phyloP scores from a whole-genome alignment of 2,888 invertebrate genomes.

The Synanthedon tipuliformis region DNA sequence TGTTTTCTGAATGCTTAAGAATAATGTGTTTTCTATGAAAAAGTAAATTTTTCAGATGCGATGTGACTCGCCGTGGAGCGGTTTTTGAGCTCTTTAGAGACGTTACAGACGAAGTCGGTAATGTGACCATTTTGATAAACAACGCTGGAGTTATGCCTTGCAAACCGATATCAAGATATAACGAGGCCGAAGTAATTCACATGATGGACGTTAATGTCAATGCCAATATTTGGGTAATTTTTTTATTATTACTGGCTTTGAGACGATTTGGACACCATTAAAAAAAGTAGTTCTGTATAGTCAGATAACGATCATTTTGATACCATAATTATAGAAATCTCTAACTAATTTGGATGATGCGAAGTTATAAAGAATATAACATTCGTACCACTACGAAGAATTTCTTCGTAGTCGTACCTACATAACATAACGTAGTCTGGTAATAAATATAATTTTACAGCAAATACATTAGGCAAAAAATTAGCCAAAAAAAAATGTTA shows the following conservation, averaged over 20 bases:
- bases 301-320: no score
- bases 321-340: no score
- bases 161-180: conserved; percentile 74
- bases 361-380: no score
- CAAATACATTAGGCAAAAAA: no score
- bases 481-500: no score
- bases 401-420: no score
- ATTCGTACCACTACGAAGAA: no score
- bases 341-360: no score
- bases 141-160: conserved; percentile 91
- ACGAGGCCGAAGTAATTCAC: conserved; percentile 74
- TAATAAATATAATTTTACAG: no score
- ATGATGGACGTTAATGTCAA: conserved; percentile 81
- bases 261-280: neutral
- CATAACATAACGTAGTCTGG: no score
- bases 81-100: conserved; percentile 74
- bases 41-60: conserved; percentile 67
- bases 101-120: conserved; percentile 78
- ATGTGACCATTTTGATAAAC: conserved; percentile 82
- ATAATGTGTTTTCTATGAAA: neutral
- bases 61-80: conserved; percentile 77
- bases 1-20: no score
- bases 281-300: no score
- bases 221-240: conserved; percentile 81
- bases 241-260: neutral